Conservation (phyloP, 2,888 invertebrate genomes). For the Apodemia hepburni region DNA sequence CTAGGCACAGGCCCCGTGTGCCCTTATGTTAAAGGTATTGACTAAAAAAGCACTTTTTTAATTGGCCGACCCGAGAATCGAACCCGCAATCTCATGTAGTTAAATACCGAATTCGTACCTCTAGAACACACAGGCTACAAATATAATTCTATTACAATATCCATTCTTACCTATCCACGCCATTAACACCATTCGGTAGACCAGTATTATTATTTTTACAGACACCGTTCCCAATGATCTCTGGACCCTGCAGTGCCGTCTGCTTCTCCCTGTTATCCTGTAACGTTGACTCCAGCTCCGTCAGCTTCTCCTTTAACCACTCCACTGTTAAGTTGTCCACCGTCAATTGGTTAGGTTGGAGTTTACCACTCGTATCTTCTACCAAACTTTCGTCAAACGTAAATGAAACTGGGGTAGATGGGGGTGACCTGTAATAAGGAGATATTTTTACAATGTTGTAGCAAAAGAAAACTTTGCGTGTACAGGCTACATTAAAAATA, state of each 20-base stretch:
- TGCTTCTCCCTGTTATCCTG: conserved; percentile 89
- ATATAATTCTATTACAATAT: too few species aligned
- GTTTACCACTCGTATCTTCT: conserved; percentile 92
- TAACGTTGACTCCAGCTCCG: conserved; percentile 88
- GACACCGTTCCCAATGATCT: conserved; percentile 72
- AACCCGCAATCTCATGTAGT: too few species aligned
- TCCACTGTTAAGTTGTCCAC: conserved; percentile 96
- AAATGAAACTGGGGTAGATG: conserved; percentile 88
- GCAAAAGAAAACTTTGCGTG: too few species aligned
- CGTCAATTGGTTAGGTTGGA: conserved; percentile 92
- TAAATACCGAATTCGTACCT: too few species aligned
- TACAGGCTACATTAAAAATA: too few species aligned
- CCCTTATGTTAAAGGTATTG: too few species aligned
- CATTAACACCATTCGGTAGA: conserved; percentile 78
- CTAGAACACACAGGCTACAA: too few species aligned
- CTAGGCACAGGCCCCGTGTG: too few species aligned
- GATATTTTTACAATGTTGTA: not conserved
- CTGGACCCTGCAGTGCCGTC: conserved; percentile 76
- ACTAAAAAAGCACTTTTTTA: too few species aligned
- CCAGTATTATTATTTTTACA: conserved; percentile 71
- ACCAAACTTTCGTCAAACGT: conserved; percentile 93
- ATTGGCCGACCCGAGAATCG: too few species aligned
- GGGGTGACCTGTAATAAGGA: conserved; percentile 83
- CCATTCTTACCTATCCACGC: conserved; percentile 61
- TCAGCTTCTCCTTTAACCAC: conserved; percentile 89